A percentile compares a stretch with the other conserved stretches of the same genome.
These are phyloP conservation scores for Sebastes trivittatus DNA, from an alignment of 2,797 vertebrate genomes.

Conservation along the genomic window DNA sequence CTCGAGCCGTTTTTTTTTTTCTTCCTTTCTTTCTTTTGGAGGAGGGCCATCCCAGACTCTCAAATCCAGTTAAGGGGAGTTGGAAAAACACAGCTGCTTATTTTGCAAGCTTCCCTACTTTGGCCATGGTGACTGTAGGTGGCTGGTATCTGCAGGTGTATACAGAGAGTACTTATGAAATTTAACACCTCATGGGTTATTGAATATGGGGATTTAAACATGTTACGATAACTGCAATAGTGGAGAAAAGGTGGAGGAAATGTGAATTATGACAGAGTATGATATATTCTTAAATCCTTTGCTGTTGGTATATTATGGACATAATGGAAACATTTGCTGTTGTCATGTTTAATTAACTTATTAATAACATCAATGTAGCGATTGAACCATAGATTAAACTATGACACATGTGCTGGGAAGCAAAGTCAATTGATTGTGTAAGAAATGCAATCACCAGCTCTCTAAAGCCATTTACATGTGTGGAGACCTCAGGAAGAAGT, in stretches of 20 bases:
- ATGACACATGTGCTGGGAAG: constrained; percentile 6
- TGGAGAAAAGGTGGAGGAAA: neutral
- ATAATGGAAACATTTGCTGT: neutral
- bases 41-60: constrained; percentile 67
- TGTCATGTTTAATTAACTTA: constrained; percentile 14
- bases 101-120: constrained; percentile 66
- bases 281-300: neutral
- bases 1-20: constrained; percentile 52
- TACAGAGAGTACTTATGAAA: constrained; percentile 37
- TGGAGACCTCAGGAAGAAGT: neutral
- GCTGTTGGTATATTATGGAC: neutral
- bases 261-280: neutral
- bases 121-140: constrained; percentile 35
- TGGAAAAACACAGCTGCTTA: constrained; percentile 74
- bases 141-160: constrained; percentile 56
- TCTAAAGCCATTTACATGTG: neutral
- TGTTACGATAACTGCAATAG: neutral
- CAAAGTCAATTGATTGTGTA: constrained; percentile 18
- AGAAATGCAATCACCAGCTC: constrained; percentile 23
- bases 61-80: constrained; percentile 84
- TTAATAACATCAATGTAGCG: constrained; percentile 11
- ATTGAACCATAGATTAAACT: constrained; percentile 16
- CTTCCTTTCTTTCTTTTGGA: constrained; percentile 44
- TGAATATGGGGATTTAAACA: constrained; percentile 35
- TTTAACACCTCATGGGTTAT: constrained; percentile 45